phyloP scores from a whole-genome alignment of 2,113 vertebrate species.

The Spilogale gracilis region DNA sequence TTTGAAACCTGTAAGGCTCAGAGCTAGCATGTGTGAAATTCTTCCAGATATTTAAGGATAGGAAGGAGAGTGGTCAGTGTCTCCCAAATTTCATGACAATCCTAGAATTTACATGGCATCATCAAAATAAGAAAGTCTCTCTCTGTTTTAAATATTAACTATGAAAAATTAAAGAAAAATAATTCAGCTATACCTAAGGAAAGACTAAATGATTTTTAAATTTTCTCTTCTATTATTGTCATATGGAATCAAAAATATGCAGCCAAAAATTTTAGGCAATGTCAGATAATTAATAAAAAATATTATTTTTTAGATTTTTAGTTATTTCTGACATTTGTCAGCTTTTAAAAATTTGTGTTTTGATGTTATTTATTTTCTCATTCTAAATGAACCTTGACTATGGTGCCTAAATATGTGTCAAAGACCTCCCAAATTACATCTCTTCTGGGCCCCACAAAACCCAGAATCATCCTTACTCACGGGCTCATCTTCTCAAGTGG shows the following conservation, averaged over 20 bases:
- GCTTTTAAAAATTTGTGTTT: slow-evolving; percentile 2
- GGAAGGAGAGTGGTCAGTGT: background rate
- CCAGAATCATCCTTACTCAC: background rate
- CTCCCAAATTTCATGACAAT: background rate
- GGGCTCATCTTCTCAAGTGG: background rate
- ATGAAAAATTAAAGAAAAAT: slow-evolving; percentile 26
- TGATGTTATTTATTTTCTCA: background rate
- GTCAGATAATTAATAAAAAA: background rate
- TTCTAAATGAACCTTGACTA: background rate
- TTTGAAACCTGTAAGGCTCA: background rate
- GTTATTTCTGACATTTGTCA: background rate
- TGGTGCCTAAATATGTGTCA: background rate
- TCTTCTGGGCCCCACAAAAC: background rate
- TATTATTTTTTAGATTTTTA: background rate
- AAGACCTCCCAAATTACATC: background rate
- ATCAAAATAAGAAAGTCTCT: background rate
- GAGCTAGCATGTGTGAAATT: background rate
- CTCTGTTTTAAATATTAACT: background rate
- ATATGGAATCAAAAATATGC: background rate
- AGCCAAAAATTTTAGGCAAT: background rate
- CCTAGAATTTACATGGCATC: background rate
- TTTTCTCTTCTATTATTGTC: background rate
- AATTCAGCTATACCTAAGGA: background rate
- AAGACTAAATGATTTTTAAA: background rate
- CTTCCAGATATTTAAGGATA: background rate